A percentile compares a stretch with the other conserved stretches of the same genome.
phyloP scores from a whole-genome alignment of 2,797 vertebrate species.

The Adrianichthys oophorus region DNA sequence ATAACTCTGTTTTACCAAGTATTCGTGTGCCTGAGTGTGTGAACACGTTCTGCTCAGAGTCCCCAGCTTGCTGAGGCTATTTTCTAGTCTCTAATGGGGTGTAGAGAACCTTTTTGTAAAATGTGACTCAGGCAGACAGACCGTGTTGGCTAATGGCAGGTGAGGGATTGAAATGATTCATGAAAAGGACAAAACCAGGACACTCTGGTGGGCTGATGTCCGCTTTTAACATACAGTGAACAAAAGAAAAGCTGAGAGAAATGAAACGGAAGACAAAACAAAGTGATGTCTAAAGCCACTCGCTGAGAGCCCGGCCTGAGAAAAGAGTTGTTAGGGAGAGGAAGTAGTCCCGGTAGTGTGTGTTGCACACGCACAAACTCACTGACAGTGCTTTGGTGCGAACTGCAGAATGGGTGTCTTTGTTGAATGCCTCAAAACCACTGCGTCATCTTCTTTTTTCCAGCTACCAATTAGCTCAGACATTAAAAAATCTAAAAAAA shows the following conservation, averaged over 20 bases:
- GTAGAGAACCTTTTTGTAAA: conserved; percentile 58
- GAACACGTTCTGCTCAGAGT: conserved; percentile 41
- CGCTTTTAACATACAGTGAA: conserved; percentile 48
- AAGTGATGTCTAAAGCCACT: conserved; percentile 48
- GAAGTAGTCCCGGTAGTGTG: conserved; percentile 10
- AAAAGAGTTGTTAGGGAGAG: conserved; percentile 35
- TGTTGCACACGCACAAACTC: conserved; percentile 12
- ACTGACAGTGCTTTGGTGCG: conserved; percentile 43
- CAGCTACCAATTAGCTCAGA: conserved; percentile 71
- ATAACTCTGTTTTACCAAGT: not conserved
- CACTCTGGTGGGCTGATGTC: conserved; percentile 53
- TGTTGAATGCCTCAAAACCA: conserved; percentile 50
- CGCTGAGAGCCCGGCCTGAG: conserved; percentile 38
- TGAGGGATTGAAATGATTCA: conserved; percentile 68
- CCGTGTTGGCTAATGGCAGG: conserved; percentile 65
- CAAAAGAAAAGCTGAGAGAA: conserved; percentile 46
- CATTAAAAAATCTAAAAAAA: conserved; percentile 23
- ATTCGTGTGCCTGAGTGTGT: conserved; percentile 22
- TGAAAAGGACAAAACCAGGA: conserved; percentile 61
- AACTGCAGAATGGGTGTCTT: conserved; percentile 54
- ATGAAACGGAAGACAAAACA: conserved; percentile 50
- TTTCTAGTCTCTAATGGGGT: conserved; percentile 65
- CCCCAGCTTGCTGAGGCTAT: conserved; percentile 46
- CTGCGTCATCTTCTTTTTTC: conserved; percentile 70
- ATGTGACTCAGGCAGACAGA: conserved; percentile 62